A percentile compares a stretch with the other conserved stretches of the same genome.
phyloP scores from a whole-genome alignment of 1,140 invertebrate species.

The Drosophila repleta region DNA sequence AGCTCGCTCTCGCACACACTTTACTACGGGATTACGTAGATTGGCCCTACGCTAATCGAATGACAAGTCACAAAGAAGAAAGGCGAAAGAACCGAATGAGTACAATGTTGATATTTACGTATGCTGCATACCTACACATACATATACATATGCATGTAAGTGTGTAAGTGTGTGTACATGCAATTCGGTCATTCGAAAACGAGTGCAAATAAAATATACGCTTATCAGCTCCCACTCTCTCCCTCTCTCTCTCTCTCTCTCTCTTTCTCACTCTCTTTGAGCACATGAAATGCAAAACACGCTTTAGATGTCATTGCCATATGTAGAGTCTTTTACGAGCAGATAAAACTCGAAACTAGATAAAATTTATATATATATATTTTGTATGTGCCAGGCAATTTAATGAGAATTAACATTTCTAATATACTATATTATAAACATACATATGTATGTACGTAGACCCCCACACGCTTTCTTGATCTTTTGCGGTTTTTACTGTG shows the following conservation, averaged over 20 bases:
- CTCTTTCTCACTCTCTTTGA: conserved; percentile 17
- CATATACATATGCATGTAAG: background rate
- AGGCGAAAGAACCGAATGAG: conserved; percentile 18
- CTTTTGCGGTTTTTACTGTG: background rate
- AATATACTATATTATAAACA: background rate
- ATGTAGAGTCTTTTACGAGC: conserved; percentile 10
- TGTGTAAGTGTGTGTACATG: background rate
- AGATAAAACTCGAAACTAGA: conserved; percentile 22
- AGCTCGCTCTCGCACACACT: background rate
- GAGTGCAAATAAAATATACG: conserved; percentile 22
- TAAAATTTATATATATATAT: conserved; percentile 3
- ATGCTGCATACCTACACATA: background rate
- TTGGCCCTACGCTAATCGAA: conserved; percentile 17
- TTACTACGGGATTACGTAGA: conserved; percentile 1
- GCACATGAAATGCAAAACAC: conserved; percentile 15
- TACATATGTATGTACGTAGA: background rate
- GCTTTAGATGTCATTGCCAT: conserved; percentile 41
- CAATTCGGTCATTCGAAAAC: conserved; percentile 42
- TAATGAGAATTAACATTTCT: background rate
- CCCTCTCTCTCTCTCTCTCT: background rate
- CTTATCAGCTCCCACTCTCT: conserved; percentile 33
- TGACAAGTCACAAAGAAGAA: conserved; percentile 21
- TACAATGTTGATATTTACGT: conserved; percentile 11
- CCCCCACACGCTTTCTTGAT: background rate
- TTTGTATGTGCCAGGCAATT: conserved; percentile 1